Conservation (phyloP, 2,888 invertebrate species). For the Liodrosophila aerea region DNA sequence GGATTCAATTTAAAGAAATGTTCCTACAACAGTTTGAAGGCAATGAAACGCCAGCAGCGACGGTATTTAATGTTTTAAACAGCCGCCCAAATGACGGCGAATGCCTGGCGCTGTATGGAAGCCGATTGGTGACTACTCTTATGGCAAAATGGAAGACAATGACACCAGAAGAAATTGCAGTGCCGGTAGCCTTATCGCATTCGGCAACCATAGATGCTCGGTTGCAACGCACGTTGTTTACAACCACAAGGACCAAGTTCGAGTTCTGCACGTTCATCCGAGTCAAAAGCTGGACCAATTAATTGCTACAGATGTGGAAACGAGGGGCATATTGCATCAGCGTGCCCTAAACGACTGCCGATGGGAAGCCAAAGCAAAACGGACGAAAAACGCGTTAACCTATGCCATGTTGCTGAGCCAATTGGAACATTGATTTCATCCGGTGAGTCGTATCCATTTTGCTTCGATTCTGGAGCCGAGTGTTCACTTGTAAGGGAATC, state of each 20-base stretch:
- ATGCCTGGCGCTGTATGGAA: conserved; percentile 4
- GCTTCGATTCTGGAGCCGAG: conserved; percentile 10
- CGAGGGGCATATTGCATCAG: conserved; percentile 10
- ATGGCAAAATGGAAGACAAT: conserved; percentile 11
- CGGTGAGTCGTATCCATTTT: conserved; percentile 15
- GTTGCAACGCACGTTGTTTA: not conserved
- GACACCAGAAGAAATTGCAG: conserved; percentile 1
- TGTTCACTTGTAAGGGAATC: not conserved
- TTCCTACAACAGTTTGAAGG: conserved; percentile 21
- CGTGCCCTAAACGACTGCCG: conserved; percentile 5
- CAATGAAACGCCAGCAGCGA: conserved; percentile 8
- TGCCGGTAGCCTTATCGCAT: not conserved
- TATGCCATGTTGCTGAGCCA: conserved; percentile 10
- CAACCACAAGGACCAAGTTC: not conserved
- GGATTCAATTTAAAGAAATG: conserved; percentile 20
- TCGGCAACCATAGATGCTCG: not conserved
- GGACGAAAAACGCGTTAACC: conserved; percentile 10
- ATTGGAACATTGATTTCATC: conserved; percentile 12
- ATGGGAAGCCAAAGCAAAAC: not conserved
- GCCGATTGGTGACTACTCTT: conserved; percentile 7
- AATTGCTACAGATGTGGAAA: not conserved
- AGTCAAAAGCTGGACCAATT: not conserved
- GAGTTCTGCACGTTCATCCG: not conserved
- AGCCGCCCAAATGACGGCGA: conserved; percentile 6
- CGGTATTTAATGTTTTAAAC: conserved; percentile 11